phyloP scores from a whole-genome alignment of 2,113 vertebrate genomes.

The Rhinolophus sinicus region DNA sequence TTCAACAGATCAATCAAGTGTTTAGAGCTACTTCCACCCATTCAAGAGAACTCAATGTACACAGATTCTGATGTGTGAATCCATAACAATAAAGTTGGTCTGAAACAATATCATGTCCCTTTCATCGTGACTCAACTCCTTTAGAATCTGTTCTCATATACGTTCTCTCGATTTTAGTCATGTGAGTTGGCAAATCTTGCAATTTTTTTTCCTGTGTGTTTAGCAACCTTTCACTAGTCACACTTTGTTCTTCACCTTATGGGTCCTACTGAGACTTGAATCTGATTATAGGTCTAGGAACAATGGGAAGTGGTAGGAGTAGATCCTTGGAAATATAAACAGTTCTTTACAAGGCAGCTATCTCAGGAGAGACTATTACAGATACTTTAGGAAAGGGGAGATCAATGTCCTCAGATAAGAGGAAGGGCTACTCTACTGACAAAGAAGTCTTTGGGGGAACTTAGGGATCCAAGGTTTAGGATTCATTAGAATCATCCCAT shows the following conservation, averaged over 20 bases:
- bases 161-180: neutral
- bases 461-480: neutral
- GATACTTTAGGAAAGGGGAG: neutral
- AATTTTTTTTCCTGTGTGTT: neutral
- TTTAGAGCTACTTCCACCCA: neutral
- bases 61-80: neutral
- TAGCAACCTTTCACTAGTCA: neutral
- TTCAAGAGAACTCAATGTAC: neutral
- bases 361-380: neutral
- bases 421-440: neutral
- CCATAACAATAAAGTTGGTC: neutral
- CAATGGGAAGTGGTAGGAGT: neutral
- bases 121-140: rapidly evolving
- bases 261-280: neutral
- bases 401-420: neutral
- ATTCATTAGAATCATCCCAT: neutral
- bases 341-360: neutral
- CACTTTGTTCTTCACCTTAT: neutral
- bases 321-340: neutral
- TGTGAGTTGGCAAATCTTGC: neutral
- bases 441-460: neutral
- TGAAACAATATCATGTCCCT: neutral
- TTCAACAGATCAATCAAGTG: neutral
- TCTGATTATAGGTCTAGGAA: neutral
- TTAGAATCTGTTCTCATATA: neutral